Percentiles rank a stretch among this genome's conserved stretches.
Conservation (phyloP, 2,797 vertebrate species). For the Jordanella pulchra region DNA sequence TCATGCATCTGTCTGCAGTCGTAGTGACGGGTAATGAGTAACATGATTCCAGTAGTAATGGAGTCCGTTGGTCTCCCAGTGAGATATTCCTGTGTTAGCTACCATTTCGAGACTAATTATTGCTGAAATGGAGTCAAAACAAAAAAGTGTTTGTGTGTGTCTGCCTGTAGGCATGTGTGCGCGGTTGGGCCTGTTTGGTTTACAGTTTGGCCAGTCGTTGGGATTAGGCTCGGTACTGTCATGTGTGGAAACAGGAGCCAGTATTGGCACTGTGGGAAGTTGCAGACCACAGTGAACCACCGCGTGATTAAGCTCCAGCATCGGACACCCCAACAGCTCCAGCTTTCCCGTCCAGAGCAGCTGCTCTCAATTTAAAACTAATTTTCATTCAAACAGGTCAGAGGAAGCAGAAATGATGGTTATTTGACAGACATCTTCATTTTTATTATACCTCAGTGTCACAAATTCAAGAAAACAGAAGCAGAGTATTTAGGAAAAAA, state of each 20-base stretch:
- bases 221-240: constrained; percentile 72
- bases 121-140: constrained; percentile 71
- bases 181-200: constrained; percentile 71
- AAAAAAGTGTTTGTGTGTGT: constrained; percentile 28
- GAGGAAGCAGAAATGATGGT: constrained; percentile 17
- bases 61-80: constrained; percentile 60
- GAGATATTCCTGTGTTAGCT: constrained; percentile 69
- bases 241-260: constrained; percentile 76
- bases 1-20: constrained; percentile 26
- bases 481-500: not conserved
- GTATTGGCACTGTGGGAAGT: constrained; percentile 65
- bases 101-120: constrained; percentile 72
- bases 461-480: constrained; percentile 5
- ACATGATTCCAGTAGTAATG: constrained; percentile 59
- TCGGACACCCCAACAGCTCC: constrained; percentile 48
- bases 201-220: constrained; percentile 71
- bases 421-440: constrained; percentile 7
- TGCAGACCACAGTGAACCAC: constrained; percentile 63
- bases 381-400: constrained; percentile 18
- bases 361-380: constrained; percentile 41
- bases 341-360: constrained; percentile 44
- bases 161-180: constrained; percentile 33
- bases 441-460: not conserved
- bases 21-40: constrained; percentile 54
- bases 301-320: constrained; percentile 53